Percentiles rank a stretch among this genome's conserved stretches.
Conservation (phyloP, 2,888 invertebrate genomes). For the Oscheius sp. region DNA sequence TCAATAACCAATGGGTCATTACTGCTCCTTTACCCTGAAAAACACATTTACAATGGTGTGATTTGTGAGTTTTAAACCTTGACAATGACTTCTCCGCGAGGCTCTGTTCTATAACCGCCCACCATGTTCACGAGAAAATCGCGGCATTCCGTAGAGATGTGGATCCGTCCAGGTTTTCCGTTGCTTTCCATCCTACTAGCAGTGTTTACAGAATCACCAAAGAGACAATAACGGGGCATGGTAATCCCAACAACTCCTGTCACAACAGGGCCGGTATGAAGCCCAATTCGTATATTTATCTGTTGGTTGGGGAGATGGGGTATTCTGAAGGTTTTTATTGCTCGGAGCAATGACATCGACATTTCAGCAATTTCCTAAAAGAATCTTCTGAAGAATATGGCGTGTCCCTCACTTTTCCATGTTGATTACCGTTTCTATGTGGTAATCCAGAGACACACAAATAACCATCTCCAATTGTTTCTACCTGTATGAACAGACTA, state of each 20-base stretch:
- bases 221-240: conserved; percentile 69
- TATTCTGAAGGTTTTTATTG: conserved; percentile 59
- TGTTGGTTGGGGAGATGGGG: conserved; percentile 65
- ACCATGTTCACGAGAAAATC: conserved; percentile 64
- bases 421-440: conserved; percentile 66
- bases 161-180: conserved; percentile 69
- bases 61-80: conserved; percentile 46
- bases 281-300: conserved; percentile 65
- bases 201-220: conserved; percentile 70
- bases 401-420: conserved; percentile 41
- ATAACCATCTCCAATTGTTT: conserved; percentile 68
- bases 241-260: conserved; percentile 65
- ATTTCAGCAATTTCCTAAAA: conserved; percentile 61
- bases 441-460: conserved; percentile 67
- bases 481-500: conserved; percentile 46
- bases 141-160: conserved; percentile 67
- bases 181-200: conserved; percentile 69
- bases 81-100: conserved; percentile 69
- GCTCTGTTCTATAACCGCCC: conserved; percentile 68
- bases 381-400: neutral
- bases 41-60: conserved; percentile 28
- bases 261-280: conserved; percentile 64
- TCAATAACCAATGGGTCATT: conserved; percentile 57
- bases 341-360: conserved; percentile 59
- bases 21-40: conserved; percentile 61